Conservation (phyloP, 2,113 vertebrate species). For the Penelope pileata region DNA sequence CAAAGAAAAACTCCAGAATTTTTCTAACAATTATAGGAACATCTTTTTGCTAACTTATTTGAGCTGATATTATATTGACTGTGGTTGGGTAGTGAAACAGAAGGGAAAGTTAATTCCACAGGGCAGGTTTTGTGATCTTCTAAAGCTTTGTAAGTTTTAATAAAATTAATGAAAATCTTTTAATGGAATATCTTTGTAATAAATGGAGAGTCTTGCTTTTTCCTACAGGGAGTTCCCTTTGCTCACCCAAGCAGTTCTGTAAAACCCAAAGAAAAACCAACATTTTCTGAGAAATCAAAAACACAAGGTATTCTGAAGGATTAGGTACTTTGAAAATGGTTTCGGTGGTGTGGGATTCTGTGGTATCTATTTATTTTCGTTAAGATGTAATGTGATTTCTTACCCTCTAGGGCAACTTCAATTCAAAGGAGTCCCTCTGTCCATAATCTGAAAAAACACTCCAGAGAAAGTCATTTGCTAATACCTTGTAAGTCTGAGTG, state of each 20-base stretch:
- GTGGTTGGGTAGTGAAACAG: background rate
- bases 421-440: background rate
- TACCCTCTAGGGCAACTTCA: background rate
- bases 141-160: background rate
- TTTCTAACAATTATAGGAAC: background rate
- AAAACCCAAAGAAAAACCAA: background rate
- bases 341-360: background rate
- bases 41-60: background rate
- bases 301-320: background rate
- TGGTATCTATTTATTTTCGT: background rate
- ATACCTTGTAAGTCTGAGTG: background rate
- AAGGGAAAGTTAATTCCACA: background rate
- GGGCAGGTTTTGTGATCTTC: background rate
- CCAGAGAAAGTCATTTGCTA: background rate
- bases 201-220: background rate
- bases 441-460: accelerated
- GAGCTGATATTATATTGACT: background rate
- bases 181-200: background rate
- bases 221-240: background rate
- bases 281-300: background rate
- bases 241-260: background rate
- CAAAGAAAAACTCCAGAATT: background rate
- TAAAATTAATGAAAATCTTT: background rate
- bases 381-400: background rate
- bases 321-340: background rate